These are phyloP conservation scores for Dilophus febrilis DNA, from an alignment of 2,888 invertebrate species.

Conservation along the genomic window DNA sequence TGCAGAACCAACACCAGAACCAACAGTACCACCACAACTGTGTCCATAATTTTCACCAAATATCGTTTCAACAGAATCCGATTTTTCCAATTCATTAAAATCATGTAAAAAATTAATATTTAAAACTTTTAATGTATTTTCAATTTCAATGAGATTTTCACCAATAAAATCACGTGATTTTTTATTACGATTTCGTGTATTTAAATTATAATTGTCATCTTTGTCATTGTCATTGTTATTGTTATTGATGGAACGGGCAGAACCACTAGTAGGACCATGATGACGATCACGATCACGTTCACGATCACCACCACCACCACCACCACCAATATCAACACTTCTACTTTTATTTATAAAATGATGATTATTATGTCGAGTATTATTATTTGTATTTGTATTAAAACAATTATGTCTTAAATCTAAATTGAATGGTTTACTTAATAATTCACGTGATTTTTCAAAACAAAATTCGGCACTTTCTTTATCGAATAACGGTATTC, in stretches of 20 bases:
- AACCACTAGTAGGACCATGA: not conserved
- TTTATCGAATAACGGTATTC: slow-evolving; percentile 54
- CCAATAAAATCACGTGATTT: slow-evolving; percentile 23
- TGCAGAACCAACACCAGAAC: no score
- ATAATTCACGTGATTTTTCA: slow-evolving; percentile 49
- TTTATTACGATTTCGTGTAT: slow-evolving; percentile 5
- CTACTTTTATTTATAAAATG: no score
- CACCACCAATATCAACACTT: slow-evolving; percentile 13
- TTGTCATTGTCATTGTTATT: slow-evolving; percentile 5
- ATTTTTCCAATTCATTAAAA: slow-evolving; percentile 29
- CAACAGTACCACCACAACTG: not conserved
- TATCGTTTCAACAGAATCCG: slow-evolving; percentile 30
- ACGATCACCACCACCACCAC: not conserved
- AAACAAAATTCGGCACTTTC: slow-evolving; percentile 53
- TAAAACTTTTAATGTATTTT: slow-evolving; percentile 28
- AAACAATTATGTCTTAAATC: slow-evolving; percentile 15
- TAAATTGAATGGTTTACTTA: slow-evolving; percentile 37
- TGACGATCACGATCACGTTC: not conserved
- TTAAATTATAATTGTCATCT: not conserved
- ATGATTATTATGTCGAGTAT: no score
- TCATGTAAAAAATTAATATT: slow-evolving; percentile 31
- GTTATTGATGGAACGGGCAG: slow-evolving; percentile 7
- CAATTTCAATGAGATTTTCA: slow-evolving; percentile 29
- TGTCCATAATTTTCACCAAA: slow-evolving; percentile 15
- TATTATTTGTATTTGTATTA: not conserved